Base-by-base conservation (phyloP, 2,113 vertebrate species). In the Athene cunicularia region DNA sequence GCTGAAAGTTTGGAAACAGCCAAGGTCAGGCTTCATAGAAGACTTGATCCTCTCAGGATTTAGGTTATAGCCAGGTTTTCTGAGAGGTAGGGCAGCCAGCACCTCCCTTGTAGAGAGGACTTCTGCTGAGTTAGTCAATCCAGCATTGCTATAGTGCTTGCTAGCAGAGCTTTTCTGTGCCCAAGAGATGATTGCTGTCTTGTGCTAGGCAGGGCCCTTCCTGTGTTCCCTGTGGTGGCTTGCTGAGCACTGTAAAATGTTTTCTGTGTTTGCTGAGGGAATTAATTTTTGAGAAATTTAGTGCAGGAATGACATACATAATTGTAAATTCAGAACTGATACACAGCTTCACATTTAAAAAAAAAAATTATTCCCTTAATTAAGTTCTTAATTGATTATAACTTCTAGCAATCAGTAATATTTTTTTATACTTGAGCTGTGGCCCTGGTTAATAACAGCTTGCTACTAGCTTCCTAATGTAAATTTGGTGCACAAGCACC, bases 81-180 rank as follows among this genome's bases (percentile, higher is more conserved):
- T 26, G 71, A 70, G 59, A 43, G 55, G 32, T 4, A 16, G 35
- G 39, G 27, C 2, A 17, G 14, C 14, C 12, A 49, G 30, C 41
- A 82, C 0, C 37, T 50, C 21, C 6, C 1, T 43, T 2, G 2
- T 4, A 30, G 23, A 39, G 28, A 12, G 8, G 24, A 11, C 11
- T 37, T 83, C n/a, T 62, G 33, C 49, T 52, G 35, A 16, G 9
- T 45, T 37, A 15, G 50, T 50, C 18, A 4, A 53, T 74, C 27
- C 30, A 59, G 66, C 32, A 2, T 14, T 49, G 56, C 32, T 74
- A 0, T 4, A 33, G n/a, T 28, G 58, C 33, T 86, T 63, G 22
- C 23, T 7, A 53, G 49, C 43, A 18, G 53, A 53, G 52, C n/a
- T 64, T 19, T 66, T 45, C 19, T 35, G n/a, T 82, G 30, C n/a